Evolutionary conservation across 2,888 invertebrate species (phyloP).

Genomic region (Phalera bucephala): DNA sequence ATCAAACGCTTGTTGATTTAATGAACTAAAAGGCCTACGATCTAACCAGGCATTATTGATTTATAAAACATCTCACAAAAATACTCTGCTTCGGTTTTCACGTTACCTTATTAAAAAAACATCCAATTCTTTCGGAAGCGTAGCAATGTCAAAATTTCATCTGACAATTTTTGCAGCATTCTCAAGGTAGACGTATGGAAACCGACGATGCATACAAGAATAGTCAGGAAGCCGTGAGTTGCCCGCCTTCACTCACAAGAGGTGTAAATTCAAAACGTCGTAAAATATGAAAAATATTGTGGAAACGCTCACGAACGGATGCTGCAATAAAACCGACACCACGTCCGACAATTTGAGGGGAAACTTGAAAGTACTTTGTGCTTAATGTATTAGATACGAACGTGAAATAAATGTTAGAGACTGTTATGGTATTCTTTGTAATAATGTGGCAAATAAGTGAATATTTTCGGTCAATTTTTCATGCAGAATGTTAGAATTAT

Average conservation of each 20-base stretch:
- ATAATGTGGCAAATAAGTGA: too few species aligned
- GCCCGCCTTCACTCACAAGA: conserved; percentile 43
- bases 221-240: conserved; percentile 31
- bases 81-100: too few species aligned
- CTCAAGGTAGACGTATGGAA: conserved; percentile 14
- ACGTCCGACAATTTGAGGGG: conserved; percentile 42
- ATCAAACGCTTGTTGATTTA: too few species aligned
- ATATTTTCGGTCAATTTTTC: too few species aligned
- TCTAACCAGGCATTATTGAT: too few species aligned
- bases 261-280: conserved; percentile 74
- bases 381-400: conserved; percentile 20
- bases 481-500: too few species aligned
- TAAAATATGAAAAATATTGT: conserved; percentile 76
- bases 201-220: conserved; percentile 27
- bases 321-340: conserved; percentile 56
- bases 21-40: too few species aligned
- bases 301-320: conserved; percentile 42
- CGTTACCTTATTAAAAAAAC: too few species aligned
- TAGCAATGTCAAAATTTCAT: not conserved
- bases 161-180: conserved; percentile 8
- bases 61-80: too few species aligned
- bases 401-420: conserved; percentile 4
- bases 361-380: conserved; percentile 26
- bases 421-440: too few species aligned
- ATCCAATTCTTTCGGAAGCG: too few species aligned